Conservation (phyloP, 64 coral and sea anemone species). For the Porites lutea region DNA sequence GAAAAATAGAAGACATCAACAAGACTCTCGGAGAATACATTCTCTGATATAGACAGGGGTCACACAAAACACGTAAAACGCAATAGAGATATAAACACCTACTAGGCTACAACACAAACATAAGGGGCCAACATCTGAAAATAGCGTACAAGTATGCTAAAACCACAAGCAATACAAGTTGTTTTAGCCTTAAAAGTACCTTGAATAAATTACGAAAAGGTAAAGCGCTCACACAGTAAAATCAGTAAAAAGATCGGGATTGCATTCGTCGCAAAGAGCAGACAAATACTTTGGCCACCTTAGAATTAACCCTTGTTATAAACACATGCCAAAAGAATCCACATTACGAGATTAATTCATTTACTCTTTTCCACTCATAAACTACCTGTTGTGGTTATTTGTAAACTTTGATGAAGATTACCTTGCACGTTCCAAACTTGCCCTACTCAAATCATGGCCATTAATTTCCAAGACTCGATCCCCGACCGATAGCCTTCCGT, state of each 20-base stretch:
- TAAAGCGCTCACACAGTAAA: background rate
- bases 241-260: background rate
- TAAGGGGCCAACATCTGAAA: background rate
- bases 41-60: background rate
- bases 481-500: conserved; percentile 60
- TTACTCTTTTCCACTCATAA: background rate
- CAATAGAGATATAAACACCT: background rate
- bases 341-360: background rate
- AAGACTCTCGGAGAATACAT: background rate
- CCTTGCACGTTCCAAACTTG: conserved; percentile 66
- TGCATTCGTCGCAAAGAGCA: background rate
- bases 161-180: conserved; percentile 23
- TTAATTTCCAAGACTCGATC: conserved; percentile 78
- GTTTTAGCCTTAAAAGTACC: background rate
- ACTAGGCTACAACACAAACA: background rate
- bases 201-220: conserved; percentile 9
- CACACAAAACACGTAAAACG: background rate
- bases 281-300: background rate
- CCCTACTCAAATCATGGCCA: conserved; percentile 51
- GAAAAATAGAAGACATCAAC: background rate
- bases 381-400: conserved; percentile 43
- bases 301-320: background rate
- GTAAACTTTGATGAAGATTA: conserved; percentile 22
- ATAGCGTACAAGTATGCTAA: background rate
- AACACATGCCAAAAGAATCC: background rate